Evolutionary conservation across 2,113 vertebrate species (phyloP).

Genomic region (Dipodomys spectabilis): DNA sequence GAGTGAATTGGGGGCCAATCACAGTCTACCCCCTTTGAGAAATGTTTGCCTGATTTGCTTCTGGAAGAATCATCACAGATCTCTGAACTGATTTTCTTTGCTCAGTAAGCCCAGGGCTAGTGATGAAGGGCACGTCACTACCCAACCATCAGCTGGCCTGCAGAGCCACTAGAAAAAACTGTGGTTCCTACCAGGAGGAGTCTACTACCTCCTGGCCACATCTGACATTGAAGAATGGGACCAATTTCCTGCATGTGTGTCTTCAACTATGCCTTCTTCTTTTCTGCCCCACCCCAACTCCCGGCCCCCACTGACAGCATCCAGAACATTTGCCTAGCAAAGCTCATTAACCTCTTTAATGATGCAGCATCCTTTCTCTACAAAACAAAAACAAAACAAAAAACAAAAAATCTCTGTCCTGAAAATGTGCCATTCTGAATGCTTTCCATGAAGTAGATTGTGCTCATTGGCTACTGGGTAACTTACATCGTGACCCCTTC

Average conservation of each 20-base stretch:
- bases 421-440: constrained; percentile 6
- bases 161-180: constrained; percentile 41
- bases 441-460: background rate
- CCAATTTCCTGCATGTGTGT: constrained; percentile 70
- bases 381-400: background rate
- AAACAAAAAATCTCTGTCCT: constrained; percentile 54
- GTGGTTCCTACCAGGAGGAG: constrained; percentile 47
- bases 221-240: constrained; percentile 81
- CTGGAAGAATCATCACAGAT: background rate
- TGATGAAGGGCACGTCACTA: constrained; percentile 25
- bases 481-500: background rate
- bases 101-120: background rate
- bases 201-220: constrained; percentile 66
- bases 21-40: background rate
- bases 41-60: background rate
- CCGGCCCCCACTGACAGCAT: constrained; percentile 41
- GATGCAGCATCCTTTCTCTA: constrained; percentile 70
- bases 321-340: constrained; percentile 77
- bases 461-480: background rate
- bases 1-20: background rate
- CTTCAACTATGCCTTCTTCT: constrained; percentile 23
- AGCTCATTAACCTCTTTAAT: constrained; percentile 83
- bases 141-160: constrained; percentile 32
- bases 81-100: background rate
- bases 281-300: constrained; percentile 57